A percentile compares a stretch with the other conserved stretches of the same genome.
Conservation (phyloP, 2,113 vertebrate species). For the Peromyscus polionotus region DNA sequence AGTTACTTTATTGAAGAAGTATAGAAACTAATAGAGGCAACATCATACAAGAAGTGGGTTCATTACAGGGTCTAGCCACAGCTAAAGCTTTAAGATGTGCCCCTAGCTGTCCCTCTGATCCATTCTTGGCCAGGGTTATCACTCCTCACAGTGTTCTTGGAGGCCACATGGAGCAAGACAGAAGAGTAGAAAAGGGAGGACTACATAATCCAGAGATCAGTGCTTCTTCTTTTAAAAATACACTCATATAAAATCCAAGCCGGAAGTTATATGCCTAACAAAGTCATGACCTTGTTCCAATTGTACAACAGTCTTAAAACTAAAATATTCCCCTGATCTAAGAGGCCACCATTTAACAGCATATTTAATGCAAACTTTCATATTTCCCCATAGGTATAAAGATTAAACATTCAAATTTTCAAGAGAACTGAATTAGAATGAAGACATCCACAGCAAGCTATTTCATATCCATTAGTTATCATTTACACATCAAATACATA, state of each 20-base stretch:
- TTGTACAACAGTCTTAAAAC: conserved; percentile 52
- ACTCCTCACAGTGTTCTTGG: not conserved
- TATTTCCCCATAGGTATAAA: not conserved
- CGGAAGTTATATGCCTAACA: conserved; percentile 56
- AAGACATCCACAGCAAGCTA: conserved; percentile 83
- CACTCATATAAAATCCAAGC: conserved; percentile 63
- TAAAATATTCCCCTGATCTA: conserved; percentile 62
- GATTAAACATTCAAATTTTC: conserved; percentile 60
- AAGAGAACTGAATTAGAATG: conserved; percentile 75
- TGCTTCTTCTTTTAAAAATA: conserved; percentile 30
- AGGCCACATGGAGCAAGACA: not conserved
- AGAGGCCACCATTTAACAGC: conserved; percentile 61
- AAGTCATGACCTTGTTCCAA: conserved; percentile 66
- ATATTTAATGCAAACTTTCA: conserved; percentile 49
- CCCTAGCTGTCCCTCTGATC: not conserved
- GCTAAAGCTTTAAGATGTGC: not conserved
- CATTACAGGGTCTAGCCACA: not conserved
- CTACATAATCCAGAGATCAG: not conserved
- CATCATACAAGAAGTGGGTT: not conserved
- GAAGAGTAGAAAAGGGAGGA: not conserved
- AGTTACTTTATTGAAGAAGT: not conserved
- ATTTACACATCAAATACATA: conserved; percentile 89
- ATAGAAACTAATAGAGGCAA: not conserved
- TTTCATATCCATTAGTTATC: conserved; percentile 86
- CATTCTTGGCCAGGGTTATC: not conserved